Conservation (phyloP, 2,113 vertebrate genomes). For the Thalassarche chlororhynchos region DNA sequence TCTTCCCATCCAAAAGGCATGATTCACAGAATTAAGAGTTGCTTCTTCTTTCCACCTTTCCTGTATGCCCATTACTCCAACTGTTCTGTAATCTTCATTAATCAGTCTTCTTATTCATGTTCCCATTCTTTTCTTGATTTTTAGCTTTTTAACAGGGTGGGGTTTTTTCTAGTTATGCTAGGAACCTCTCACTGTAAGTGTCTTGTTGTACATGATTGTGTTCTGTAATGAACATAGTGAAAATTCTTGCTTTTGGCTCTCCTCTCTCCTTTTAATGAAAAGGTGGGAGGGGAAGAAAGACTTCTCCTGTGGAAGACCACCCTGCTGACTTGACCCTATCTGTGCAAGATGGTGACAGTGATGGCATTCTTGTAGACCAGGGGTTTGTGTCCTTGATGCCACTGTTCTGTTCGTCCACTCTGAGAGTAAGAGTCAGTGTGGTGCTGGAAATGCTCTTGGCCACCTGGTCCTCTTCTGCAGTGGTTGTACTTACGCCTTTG, state of each 20-base stretch:
- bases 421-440: background rate
- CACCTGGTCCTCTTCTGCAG: background rate
- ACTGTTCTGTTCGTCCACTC: rapidly evolving
- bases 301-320: background rate
- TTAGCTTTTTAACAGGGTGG: background rate
- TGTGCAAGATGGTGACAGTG: background rate
- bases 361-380: background rate
- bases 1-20: background rate
- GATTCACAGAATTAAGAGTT: background rate
- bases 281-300: background rate
- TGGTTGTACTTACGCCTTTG: rapidly evolving
- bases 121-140: background rate
- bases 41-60: background rate
- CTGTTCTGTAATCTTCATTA: background rate
- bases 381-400: background rate
- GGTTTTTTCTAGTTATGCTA: background rate
- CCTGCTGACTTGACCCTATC: background rate
- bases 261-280: background rate
- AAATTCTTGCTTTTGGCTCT: background rate
- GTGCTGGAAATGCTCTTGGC: background rate
- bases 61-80: background rate
- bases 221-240: background rate
- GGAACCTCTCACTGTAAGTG: background rate
- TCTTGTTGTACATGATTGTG: background rate
- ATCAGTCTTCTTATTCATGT: background rate